Percentiles rank a stretch among this genome's conserved stretches.
phyloP scores from a whole-genome alignment of 1,140 invertebrate genomes.

The Centruroides vittatus region DNA sequence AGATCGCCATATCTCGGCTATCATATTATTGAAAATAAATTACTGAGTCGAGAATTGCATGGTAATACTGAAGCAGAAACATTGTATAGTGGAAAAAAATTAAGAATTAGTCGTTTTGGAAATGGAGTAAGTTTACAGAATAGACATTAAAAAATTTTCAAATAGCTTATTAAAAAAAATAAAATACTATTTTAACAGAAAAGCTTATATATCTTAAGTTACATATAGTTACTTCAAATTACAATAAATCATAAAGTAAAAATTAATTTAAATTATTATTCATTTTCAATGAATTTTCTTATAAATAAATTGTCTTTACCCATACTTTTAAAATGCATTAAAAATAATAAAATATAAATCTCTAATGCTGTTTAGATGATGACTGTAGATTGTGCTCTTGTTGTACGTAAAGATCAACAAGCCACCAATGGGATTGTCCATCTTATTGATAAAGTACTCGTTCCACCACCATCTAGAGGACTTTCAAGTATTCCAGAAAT shows the following conservation, averaged over 20 bases:
- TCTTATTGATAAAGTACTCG: conserved; percentile 34
- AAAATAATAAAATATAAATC: too few relatives aligned
- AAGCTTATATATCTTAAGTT: too few relatives aligned
- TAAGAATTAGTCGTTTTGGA: conserved; percentile 38
- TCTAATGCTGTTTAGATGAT: conserved; percentile 18
- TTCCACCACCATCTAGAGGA: conserved; percentile 24
- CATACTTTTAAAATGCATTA: too few relatives aligned
- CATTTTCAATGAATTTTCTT: too few relatives aligned
- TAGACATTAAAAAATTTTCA: too few relatives aligned
- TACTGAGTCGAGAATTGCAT: conserved; percentile 29
- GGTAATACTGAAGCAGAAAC: conserved; percentile 27
- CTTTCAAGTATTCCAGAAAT: conserved; percentile 3
- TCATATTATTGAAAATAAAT: conserved; percentile 30
- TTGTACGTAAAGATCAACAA: conserved; percentile 30
- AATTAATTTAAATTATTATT: too few relatives aligned
- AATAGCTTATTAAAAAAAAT: too few relatives aligned
- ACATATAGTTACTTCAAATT: too few relatives aligned
- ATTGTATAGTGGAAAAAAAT: conserved; percentile 23
- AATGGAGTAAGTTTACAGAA: conserved; percentile 27
- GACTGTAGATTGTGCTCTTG: conserved; percentile 30
- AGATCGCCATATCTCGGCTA: conserved; percentile 30
- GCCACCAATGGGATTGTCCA: conserved; percentile 40
- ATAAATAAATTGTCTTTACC: too few relatives aligned
- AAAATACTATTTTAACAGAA: too few relatives aligned
- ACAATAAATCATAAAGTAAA: too few relatives aligned